A percentile compares a stretch with the other conserved stretches of the same genome.
These are phyloP conservation scores for Hesperia comma DNA, from an alignment of 2,888 invertebrate genomes.

Conservation along the genomic window DNA sequence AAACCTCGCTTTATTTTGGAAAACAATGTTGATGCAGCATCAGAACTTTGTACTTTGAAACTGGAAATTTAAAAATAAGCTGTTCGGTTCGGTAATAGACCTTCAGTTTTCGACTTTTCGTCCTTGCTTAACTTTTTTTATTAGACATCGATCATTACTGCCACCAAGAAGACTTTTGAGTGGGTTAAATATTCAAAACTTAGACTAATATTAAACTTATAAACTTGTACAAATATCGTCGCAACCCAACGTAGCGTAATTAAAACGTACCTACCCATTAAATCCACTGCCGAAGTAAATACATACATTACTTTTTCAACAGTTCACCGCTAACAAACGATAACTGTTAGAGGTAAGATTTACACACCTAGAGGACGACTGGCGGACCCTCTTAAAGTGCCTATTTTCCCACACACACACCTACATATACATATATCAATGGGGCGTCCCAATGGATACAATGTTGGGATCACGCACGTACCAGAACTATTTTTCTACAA, in stretches of 20 bases:
- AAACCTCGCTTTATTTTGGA: background rate
- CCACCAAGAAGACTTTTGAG: no score
- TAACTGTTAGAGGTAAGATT: conserved; percentile 34
- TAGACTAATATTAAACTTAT: no score
- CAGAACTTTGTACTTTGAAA: no score
- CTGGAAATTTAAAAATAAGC: no score
- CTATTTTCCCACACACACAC: conserved; percentile 47
- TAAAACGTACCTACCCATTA: background rate
- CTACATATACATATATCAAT: conserved; percentile 75
- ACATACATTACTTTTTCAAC: conserved; percentile 17
- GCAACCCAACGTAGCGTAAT: no score
- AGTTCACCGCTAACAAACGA: conserved; percentile 25
- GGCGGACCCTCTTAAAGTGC: conserved; percentile 30
- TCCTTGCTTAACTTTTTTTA: no score
- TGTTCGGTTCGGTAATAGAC: no score
- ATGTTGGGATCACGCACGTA: conserved; percentile 76
- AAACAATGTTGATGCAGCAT: no score
- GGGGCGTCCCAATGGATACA: conserved; percentile 61
- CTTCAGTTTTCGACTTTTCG: no score
- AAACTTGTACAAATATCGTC: no score
- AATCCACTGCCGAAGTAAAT: background rate
- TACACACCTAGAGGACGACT: conserved; percentile 23
- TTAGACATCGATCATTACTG: no score
- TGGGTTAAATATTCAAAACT: no score
- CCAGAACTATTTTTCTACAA: conserved; percentile 70